Base-by-base conservation (phyloP, 2,888 invertebrate genomes). In the Drosophila putrida region DNA sequence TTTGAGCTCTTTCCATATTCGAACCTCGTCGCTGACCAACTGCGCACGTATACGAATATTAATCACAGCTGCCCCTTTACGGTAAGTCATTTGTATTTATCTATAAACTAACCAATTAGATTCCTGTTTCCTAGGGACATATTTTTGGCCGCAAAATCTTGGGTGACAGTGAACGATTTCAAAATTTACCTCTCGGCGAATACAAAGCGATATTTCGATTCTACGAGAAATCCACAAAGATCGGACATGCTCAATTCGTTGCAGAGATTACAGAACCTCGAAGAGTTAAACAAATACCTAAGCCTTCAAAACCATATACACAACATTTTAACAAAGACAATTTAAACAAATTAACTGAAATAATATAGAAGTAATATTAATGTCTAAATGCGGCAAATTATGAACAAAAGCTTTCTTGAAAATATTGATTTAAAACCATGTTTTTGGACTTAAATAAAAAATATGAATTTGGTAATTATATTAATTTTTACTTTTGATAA, bases 1-100 rank as follows among this genome's bases (percentile, higher is more conserved):
- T 47, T 27, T 39, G 9, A 28, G 0, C 15, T 55, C 5, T 11
- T 68, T 13, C 54, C 76, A 0, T 68, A 20, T 0, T 43, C 11
- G 25, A 4, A 31, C 0, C 0, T 36, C 2, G 25, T 68, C 10
- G 4, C 63, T 3, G 3, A n/a, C 0, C 46, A 53, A 0, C 10
- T 68, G 10, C 39, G 51, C 2, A 47, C 36, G 0, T 63, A 69
- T 8, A 50, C 78, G 0, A 78, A 78, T 35, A 13, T 78, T 0
- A 77, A 77, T 47, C 76, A 79, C 9, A 58, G 46, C 13, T 79
- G 78, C 9, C 78, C 78, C 0, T 79, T 6, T 41, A 15, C 13
- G 44, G 71, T 70, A 51, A 11, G 54, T 55, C 4, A 13, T 0
- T 10, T 4, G 6, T 20, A 1, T 20, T 20, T 20, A 4, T 31